phyloP scores from a whole-genome alignment of 2,888 invertebrate species.

The Ligdia adustata region DNA sequence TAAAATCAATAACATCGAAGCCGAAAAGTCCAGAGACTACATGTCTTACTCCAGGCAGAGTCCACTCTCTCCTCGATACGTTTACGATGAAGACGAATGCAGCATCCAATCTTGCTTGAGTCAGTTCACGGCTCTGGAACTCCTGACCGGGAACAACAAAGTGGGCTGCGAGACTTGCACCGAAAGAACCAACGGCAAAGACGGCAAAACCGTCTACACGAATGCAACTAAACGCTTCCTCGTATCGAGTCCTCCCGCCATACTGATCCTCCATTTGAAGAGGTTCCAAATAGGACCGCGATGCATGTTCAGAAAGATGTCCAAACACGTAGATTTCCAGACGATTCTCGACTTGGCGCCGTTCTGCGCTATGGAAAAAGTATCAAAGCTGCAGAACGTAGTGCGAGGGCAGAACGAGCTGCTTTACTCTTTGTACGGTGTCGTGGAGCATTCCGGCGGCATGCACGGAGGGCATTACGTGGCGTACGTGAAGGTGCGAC shows the following conservation, averaged over 20 bases:
- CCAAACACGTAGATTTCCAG: constrained; percentile 94
- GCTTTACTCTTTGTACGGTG: constrained; percentile 95
- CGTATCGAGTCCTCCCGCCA: constrained; percentile 95
- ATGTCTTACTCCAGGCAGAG: constrained; percentile 65
- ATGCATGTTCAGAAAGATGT: constrained; percentile 91
- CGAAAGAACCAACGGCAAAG: constrained; percentile 86
- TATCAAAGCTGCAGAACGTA: constrained; percentile 85
- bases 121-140: constrained; percentile 95
- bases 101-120: constrained; percentile 95
- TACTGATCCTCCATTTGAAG: constrained; percentile 97
- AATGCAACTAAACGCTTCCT: constrained; percentile 93
- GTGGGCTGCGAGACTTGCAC: constrained; percentile 97
- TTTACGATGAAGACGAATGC: constrained; percentile 90
- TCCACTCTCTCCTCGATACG: constrained; percentile 87
- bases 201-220: constrained; percentile 90
- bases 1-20: constrained; percentile 59
- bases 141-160: constrained; percentile 96
- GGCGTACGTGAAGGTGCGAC: constrained; percentile 96
- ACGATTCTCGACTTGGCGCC: constrained; percentile 94
- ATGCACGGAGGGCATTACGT: constrained; percentile 94
- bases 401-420: constrained; percentile 86
- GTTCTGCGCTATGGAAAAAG: constrained; percentile 90
- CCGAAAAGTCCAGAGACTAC: constrained; percentile 61
- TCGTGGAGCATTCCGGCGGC: constrained; percentile 97
- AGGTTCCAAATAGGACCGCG: constrained; percentile 93